phyloP scores from a whole-genome alignment of 2,113 vertebrate genomes.

The Ginglymostoma cirratum region DNA sequence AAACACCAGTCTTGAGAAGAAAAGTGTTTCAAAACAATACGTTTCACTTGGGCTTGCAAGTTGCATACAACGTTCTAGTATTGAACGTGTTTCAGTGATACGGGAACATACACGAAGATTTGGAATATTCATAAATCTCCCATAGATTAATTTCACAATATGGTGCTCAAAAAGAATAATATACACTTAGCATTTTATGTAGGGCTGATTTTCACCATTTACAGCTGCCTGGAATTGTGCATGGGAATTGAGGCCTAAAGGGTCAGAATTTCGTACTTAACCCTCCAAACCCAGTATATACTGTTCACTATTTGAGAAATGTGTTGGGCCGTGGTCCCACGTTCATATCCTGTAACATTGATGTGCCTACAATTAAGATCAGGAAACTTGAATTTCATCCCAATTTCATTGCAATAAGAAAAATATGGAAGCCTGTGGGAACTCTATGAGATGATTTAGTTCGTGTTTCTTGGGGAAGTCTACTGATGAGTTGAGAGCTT shows the following conservation, averaged over 20 bases:
- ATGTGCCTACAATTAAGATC: too few species aligned
- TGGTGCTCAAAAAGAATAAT: not conserved
- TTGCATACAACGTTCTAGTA: not conserved
- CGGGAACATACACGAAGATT: not conserved
- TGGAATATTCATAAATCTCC: not conserved
- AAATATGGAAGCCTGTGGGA: too few species aligned
- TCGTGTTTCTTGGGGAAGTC: not conserved
- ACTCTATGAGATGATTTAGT: too few species aligned
- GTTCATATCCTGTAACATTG: too few species aligned
- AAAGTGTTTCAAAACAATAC: not conserved
- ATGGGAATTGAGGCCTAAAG: not conserved
- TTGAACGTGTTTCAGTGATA: not conserved
- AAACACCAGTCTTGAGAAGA: not conserved
- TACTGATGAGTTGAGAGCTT: not conserved
- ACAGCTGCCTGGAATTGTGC: not conserved
- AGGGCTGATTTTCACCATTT: not conserved
- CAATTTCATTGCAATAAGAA: too few species aligned
- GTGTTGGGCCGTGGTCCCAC: too few species aligned
- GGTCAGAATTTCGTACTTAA: too few species aligned
- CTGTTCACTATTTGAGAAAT: too few species aligned
- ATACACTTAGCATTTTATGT: not conserved
- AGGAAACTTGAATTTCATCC: too few species aligned
- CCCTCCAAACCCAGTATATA: too few species aligned
- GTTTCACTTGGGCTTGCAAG: not conserved
- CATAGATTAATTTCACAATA: not conserved